Conservation (phyloP, 1,140 invertebrate species). For the Conus betulinus region DNA sequence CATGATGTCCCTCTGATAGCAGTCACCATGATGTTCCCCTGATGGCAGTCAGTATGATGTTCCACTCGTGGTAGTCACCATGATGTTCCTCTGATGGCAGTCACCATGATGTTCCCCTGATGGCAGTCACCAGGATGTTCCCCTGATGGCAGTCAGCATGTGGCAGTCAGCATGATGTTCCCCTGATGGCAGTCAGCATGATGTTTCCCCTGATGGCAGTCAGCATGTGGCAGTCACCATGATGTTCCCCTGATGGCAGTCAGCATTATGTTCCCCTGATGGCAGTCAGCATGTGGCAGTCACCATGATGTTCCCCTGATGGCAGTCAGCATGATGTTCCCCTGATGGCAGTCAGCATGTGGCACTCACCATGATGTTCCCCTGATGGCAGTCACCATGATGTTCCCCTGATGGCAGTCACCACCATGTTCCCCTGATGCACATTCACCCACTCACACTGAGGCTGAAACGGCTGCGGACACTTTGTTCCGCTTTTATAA, state of each 20-base stretch:
- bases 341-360: not conserved
- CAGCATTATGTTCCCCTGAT: too few relatives aligned
- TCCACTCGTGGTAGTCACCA: not conserved
- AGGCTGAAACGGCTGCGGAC: too few relatives aligned
- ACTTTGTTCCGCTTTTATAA: too few relatives aligned
- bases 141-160: not conserved
- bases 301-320: not conserved
- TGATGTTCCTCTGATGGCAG: too few relatives aligned
- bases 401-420: too few relatives aligned
- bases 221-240: not conserved
- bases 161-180: not conserved
- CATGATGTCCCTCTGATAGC: too few relatives aligned
- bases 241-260: not conserved
- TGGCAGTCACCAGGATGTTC: too few relatives aligned
- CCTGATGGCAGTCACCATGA: too few relatives aligned
- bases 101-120: too few relatives aligned
- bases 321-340: too few relatives aligned
- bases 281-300: not conserved
- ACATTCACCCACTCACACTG: too few relatives aligned
- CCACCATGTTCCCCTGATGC: too few relatives aligned
- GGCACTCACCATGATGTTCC: not conserved
- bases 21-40: not conserved
- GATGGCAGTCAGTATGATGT: not conserved
- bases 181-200: not conserved
- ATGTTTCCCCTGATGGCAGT: not conserved